phyloP scores from a whole-genome alignment of 1,140 invertebrate species.

The Zaprionus gabonicus region DNA sequence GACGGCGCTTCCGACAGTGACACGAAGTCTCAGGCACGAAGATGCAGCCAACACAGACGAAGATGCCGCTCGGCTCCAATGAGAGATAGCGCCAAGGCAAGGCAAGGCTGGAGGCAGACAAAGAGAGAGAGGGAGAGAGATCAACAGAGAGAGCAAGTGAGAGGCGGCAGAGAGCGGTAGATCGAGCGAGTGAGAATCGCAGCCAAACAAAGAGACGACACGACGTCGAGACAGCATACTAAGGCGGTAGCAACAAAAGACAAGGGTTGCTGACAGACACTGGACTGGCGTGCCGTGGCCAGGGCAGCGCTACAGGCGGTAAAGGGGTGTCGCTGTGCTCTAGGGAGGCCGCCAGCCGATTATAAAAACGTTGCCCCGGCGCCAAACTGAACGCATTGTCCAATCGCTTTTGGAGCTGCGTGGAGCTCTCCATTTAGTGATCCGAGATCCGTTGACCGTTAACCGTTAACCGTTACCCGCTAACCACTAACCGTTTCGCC shows the following conservation, averaged over 20 bases:
- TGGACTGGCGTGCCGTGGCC: background rate
- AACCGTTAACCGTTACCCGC: conserved; percentile 4
- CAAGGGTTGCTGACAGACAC: background rate
- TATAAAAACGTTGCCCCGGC: conserved; percentile 67
- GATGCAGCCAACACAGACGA: background rate
- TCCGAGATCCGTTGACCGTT: conserved; percentile 34
- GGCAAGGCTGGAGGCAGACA: conserved; percentile 1
- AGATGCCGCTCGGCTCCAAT: conserved; percentile 25
- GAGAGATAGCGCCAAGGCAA: conserved; percentile 25
- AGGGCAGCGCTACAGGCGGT: background rate
- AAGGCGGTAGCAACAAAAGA: background rate
- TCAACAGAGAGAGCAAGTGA: conserved; percentile 13
- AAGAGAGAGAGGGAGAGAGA: background rate
- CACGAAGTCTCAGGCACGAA: background rate
- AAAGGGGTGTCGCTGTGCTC: conserved; percentile 3
- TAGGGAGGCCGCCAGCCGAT: conserved; percentile 43
- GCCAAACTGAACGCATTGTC: conserved; percentile 76
- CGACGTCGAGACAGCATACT: conserved; percentile 29
- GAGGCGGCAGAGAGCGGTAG: background rate
- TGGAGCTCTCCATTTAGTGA: conserved; percentile 79
- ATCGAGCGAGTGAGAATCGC: background rate
- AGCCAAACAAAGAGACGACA: conserved; percentile 38
- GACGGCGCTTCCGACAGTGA: conserved; percentile 6
- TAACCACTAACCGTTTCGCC: conserved; percentile 9
- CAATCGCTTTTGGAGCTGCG: conserved; percentile 80